Evolutionary conservation across 2,888 invertebrate genomes (phyloP).

Genomic region (Chrysomela aeneicollis): DNA sequence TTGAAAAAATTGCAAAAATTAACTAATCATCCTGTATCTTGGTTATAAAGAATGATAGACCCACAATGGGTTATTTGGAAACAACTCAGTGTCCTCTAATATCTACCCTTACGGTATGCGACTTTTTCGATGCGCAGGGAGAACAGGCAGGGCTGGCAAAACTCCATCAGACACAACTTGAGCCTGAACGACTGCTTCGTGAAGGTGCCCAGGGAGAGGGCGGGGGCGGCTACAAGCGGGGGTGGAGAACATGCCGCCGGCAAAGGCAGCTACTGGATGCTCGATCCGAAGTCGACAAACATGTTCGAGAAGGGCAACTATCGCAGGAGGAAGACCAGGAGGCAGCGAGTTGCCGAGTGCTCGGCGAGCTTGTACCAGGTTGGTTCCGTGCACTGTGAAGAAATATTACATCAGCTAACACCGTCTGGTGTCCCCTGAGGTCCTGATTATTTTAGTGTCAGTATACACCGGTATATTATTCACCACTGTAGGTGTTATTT

Average conservation of each 20-base stretch:
- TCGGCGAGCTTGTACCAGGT: slow-evolving; percentile 48
- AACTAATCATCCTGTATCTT: too few species aligned
- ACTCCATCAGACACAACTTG: slow-evolving; percentile 82
- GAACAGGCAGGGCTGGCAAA: slow-evolving; percentile 86
- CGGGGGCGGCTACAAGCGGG: slow-evolving; percentile 61
- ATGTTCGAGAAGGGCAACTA: slow-evolving; percentile 93
- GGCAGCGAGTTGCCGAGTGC: slow-evolving; percentile 62
- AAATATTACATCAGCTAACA: too few species aligned
- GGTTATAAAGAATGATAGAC: too few species aligned
- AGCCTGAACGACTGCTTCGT: slow-evolving; percentile 85
- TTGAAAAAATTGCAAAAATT: too few species aligned
- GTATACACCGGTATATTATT: too few species aligned
- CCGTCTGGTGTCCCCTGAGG: too few species aligned
- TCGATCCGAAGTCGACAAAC: slow-evolving; percentile 80
- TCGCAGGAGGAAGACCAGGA: slow-evolving; percentile 72
- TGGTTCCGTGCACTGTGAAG: slow-evolving; percentile 10
- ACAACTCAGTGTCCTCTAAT: too few species aligned
- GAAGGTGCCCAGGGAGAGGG: slow-evolving; percentile 73
- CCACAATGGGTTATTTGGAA: too few species aligned
- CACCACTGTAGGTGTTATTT: too few species aligned
- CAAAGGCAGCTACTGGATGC: slow-evolving; percentile 83
- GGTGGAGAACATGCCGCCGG: slow-evolving; percentile 62
- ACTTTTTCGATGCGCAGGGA: slow-evolving; percentile 61
- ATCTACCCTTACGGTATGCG: too few species aligned
- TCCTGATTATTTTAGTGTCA: too few species aligned